Evolutionary conservation across 2,888 invertebrate genomes (phyloP).

Genomic region (Drosophila stalkeri): DNA sequence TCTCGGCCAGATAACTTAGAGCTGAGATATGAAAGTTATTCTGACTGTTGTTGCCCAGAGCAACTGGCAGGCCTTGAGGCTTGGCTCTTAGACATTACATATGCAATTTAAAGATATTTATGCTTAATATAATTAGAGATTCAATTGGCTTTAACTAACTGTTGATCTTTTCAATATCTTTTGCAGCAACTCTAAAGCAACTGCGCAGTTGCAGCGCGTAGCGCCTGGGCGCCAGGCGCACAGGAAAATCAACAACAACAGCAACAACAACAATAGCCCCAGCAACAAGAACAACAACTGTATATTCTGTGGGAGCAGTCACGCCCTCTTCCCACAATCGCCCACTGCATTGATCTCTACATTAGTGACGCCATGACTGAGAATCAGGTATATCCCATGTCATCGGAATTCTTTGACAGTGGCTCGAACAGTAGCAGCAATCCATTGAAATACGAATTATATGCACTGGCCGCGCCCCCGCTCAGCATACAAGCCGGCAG

Average conservation of each 20-base stretch:
- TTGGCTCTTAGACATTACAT: slow-evolving; percentile 2
- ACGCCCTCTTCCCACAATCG: background rate
- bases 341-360: slow-evolving; percentile 8
- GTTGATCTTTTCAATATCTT: slow-evolving; percentile 5
- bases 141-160: slow-evolving; percentile 23
- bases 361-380: slow-evolving; percentile 82
- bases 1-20: background rate
- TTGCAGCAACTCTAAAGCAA: slow-evolving; percentile 55
- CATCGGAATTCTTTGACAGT: slow-evolving; percentile 85
- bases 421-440: slow-evolving; percentile 84
- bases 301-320: background rate
- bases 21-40: background rate
- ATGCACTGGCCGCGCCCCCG: slow-evolving; percentile 76
- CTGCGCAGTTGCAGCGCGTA: slow-evolving; percentile 47
- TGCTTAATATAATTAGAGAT: slow-evolving; percentile 21
- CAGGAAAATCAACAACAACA: slow-evolving; percentile 10
- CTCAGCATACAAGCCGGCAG: slow-evolving; percentile 66
- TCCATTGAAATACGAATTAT: slow-evolving; percentile 83
- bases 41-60: background rate
- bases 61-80: slow-evolving; percentile 27
- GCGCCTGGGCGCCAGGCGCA: slow-evolving; percentile 56
- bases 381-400: slow-evolving; percentile 85
- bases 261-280: slow-evolving; percentile 14
- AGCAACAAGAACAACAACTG: background rate
- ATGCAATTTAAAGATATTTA: slow-evolving; percentile 14